phyloP scores from a whole-genome alignment of 1,140 invertebrate genomes.

The Tetramorium parvispinum region DNA sequence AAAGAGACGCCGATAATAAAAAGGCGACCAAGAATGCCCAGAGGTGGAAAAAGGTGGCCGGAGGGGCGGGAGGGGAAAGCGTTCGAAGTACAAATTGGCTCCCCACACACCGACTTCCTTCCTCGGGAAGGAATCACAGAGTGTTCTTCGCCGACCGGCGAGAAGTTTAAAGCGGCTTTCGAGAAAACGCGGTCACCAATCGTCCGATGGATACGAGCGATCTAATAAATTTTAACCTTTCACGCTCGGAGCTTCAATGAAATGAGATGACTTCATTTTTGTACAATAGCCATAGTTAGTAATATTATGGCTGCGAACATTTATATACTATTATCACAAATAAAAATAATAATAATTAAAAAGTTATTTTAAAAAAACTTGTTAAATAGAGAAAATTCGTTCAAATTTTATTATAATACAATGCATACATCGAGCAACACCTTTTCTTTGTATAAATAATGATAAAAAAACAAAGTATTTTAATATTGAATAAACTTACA shows the following conservation, averaged over 20 bases:
- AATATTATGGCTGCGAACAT: not conserved
- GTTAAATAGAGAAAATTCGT: not conserved
- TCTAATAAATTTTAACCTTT: slow-evolving; percentile 36
- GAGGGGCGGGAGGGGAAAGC: not conserved
- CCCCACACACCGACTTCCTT: slow-evolving; percentile 33
- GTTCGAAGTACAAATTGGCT: slow-evolving; percentile 56
- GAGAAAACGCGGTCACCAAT: slow-evolving; percentile 35
- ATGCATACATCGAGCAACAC: not conserved
- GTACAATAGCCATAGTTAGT: not conserved
- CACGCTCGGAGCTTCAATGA: not conserved
- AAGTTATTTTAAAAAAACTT: not conserved
- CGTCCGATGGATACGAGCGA: slow-evolving; percentile 11
- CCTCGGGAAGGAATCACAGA: slow-evolving; percentile 22
- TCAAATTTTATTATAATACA: not conserved
- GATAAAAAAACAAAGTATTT: not conserved
- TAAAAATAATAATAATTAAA: not conserved
- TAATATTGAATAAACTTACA: slow-evolving; percentile 12
- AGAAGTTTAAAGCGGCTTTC: slow-evolving; percentile 47
- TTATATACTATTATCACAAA: not conserved
- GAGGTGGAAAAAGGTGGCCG: slow-evolving; percentile 27
- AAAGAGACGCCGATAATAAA: slow-evolving; percentile 51
- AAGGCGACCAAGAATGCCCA: slow-evolving; percentile 38
- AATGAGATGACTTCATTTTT: not conserved
- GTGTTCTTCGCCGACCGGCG: slow-evolving; percentile 15
- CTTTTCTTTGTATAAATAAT: not conserved